Evolutionary conservation across 1,140 invertebrate genomes (phyloP), one percentile per base, ranked within the genome.

Genomic region (Zaprionus taronus): DNA sequence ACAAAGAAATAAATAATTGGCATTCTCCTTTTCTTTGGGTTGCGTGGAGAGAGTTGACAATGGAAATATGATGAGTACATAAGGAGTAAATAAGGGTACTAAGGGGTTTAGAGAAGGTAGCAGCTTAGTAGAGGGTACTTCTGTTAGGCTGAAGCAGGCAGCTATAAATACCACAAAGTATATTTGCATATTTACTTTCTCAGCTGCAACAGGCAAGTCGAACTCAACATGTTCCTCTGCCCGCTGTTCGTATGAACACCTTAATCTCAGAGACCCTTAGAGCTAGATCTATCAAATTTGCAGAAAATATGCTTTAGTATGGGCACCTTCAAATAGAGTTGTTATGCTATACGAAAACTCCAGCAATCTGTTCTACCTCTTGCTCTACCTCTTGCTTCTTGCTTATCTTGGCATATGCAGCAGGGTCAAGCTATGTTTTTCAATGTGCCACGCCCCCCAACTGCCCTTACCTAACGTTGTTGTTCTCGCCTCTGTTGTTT

Each of bases 401-500:
- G 17, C 47, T 51, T 51, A 51, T 51, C 47, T 24, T 9, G 20
- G 11, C 11, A 14, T 14, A 14, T 51, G 47, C 47, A 51, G 47
- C 20, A 34, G 22, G 47, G 20, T 24, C 31, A 67, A 67, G 38
- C 38, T 68, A 74, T 69, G 68, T 62, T 74, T 69, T 69, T 69
- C 49, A 69, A 74, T 69, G 62, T 62, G 44, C 44, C 41, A 60
- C 66, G 38, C 56, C 72, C 38, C 41, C n/a, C n/a, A 0, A n/a
- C 11, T 2, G 0, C 14, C 17, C 12, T 26, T 34, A 20, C 17
- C 15, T 26, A 3, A 22, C 22, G 31, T 36, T 24, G 44, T 20
- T 51, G 61, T 64, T 53, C 5, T 15, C 15, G 24, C 41, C n/a
- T 4, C 38, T 53, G 47, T 53, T 34, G 28, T 12, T 65, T 28